Evolutionary conservation across 2,113 vertebrate species (phyloP), one percentile per base, ranked within the genome.

Genomic region (Dolichotis patagonum): DNA sequence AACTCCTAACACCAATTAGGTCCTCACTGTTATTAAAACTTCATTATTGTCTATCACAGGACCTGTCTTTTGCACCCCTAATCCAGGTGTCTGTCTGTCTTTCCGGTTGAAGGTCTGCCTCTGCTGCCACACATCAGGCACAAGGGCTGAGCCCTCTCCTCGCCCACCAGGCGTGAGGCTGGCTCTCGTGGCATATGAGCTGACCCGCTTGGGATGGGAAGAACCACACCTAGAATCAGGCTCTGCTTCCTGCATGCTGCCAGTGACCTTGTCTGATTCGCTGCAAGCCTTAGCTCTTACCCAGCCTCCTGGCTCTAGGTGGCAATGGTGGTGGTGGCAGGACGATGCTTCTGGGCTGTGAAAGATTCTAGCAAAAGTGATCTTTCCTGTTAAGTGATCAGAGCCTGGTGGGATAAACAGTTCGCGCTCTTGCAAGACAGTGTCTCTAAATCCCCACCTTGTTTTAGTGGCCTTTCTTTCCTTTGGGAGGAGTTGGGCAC

Each of bases 151-250:
- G 58, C 9, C 28, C 10, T 60, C 43, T n/a, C 1, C 0, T 2
- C 13, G 11, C n/a, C 17, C 77, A 77, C 19, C 58, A 41, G 86
- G 19, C 1, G 26, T 4, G 2, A 4, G 41, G 38, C 3, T n/a
- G 41, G 30, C 0, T 7, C 62, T 43, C 14, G 0, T 2, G 22
- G 41, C 62, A 43, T 24, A 3, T 1, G 9, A 49, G 81, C 0
- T 35, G 43, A 41, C 52, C 80, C 9, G 6, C 16, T 28, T 43
- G 78, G 35, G 19, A 19, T 32, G 26, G 52, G 41, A 30, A 91
- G 88, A 93, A 35, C 28, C 38, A 58, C 1, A 9, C 24, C 16
- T 2, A n/a, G 17, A 35, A 6, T 56, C 46, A 49, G 38, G 81
- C 43, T 38, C 80, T 32, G 24, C 71, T 62, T 78, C 43, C 32